Percentiles rank a stretch among this genome's conserved stretches.
Conservation (phyloP, 2,888 invertebrate genomes). For the Pardosa pseudoannulata region DNA sequence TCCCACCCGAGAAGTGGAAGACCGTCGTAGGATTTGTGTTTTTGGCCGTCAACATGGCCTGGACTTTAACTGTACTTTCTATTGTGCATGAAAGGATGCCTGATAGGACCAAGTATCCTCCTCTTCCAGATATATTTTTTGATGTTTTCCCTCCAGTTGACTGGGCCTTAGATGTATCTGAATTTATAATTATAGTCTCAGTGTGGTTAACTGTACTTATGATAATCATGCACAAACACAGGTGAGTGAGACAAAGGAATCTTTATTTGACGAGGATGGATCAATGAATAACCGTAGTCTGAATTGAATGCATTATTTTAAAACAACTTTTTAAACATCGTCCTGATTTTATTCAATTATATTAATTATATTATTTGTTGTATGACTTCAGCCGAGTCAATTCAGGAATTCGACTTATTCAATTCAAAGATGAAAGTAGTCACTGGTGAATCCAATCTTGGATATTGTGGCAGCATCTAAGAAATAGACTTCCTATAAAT, state of each 20-base stretch:
- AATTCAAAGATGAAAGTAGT: too few relatives aligned
- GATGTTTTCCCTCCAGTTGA: slow-evolving; percentile 84
- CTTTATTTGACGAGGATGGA: too few relatives aligned
- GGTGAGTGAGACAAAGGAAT: too few relatives aligned
- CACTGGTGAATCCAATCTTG: too few relatives aligned
- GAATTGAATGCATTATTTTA: too few relatives aligned
- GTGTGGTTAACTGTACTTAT: slow-evolving; percentile 86
- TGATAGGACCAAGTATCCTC: slow-evolving; percentile 84
- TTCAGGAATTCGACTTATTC: too few relatives aligned
- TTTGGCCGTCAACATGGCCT: slow-evolving; percentile 72
- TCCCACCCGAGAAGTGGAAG: slow-evolving; percentile 71
- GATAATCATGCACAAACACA: slow-evolving; percentile 90
- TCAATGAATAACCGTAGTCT: too few relatives aligned
- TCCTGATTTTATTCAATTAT: too few relatives aligned
- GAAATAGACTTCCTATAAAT: too few relatives aligned
- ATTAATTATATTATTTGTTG: too few relatives aligned
- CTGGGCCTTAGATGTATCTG: slow-evolving; percentile 90
- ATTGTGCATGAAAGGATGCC: slow-evolving; percentile 90
- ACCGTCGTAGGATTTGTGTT: slow-evolving; percentile 73
- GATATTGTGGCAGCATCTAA: too few relatives aligned
- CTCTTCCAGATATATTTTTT: slow-evolving; percentile 89
- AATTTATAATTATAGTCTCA: slow-evolving; percentile 89
- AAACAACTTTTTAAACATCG: background rate
- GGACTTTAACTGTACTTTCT: slow-evolving; percentile 73
- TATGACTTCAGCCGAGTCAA: too few relatives aligned